Conservation (phyloP, 2,888 invertebrate genomes). For the Esperia sulphurella region DNA sequence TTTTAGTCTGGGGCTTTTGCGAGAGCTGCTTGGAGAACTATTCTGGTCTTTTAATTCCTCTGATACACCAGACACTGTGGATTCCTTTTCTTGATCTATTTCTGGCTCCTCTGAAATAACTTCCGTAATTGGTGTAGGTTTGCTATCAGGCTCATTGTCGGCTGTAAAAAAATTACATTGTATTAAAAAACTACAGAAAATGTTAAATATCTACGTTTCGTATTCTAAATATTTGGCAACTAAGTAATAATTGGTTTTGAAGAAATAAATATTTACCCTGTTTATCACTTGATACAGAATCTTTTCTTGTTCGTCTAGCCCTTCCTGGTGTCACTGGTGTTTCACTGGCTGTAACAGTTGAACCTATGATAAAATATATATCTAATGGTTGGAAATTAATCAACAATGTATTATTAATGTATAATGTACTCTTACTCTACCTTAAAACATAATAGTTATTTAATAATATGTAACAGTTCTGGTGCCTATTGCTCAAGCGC, state of each 20-base stretch:
- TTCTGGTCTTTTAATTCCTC: slow-evolving; percentile 10
- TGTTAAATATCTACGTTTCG: background rate
- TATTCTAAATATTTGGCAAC: too few species aligned
- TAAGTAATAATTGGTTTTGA: too few species aligned
- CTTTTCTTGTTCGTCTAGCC: slow-evolving; percentile 52
- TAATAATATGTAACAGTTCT: too few species aligned
- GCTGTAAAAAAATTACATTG: slow-evolving; percentile 22
- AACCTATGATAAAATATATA: background rate
- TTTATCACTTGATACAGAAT: slow-evolving; percentile 60
- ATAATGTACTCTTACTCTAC: too few species aligned
- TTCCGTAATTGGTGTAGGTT: slow-evolving; percentile 29
- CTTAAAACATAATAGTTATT: too few species aligned
- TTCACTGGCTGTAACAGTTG: slow-evolving; percentile 39
- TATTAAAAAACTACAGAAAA: too few species aligned
- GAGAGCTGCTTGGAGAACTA: slow-evolving; percentile 16
- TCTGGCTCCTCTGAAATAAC: slow-evolving; percentile 52
- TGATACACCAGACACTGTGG: background rate
- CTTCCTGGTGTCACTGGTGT: slow-evolving; percentile 46
- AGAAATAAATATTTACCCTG: slow-evolving; percentile 33
- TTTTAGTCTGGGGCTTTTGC: slow-evolving; percentile 28
- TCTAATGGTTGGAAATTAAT: background rate
- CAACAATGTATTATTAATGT: background rate
- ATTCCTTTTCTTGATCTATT: slow-evolving; percentile 19
- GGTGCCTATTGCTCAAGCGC: too few species aligned
- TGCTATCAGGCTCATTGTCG: slow-evolving; percentile 24